Evolutionary conservation across 2,888 invertebrate genomes (phyloP).

Genomic region (Ligdia adustata): DNA sequence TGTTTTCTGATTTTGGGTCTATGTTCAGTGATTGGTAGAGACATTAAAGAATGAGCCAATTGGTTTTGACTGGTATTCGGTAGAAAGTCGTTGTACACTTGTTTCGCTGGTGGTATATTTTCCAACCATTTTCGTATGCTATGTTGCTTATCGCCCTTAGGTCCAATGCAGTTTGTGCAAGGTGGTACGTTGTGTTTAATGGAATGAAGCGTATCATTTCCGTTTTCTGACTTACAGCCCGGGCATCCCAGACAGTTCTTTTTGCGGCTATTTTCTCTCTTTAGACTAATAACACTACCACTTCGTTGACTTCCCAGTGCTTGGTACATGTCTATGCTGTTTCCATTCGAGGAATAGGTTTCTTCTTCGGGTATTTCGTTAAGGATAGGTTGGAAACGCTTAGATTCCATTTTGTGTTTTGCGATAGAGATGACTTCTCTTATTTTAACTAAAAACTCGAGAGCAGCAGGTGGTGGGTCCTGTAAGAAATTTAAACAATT

Average conservation of each 20-base stretch:
- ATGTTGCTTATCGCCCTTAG: slow-evolving; percentile 88
- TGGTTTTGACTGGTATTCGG: slow-evolving; percentile 51
- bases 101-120: slow-evolving; percentile 84
- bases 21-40: slow-evolving; percentile 58
- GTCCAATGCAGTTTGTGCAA: slow-evolving; percentile 80
- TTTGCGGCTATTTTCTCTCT: slow-evolving; percentile 85
- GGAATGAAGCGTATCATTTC: slow-evolving; percentile 60
- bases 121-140: slow-evolving; percentile 91
- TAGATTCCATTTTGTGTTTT: slow-evolving; percentile 93
- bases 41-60: slow-evolving; percentile 63
- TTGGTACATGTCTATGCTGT: slow-evolving; percentile 75
- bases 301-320: slow-evolving; percentile 80
- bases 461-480: slow-evolving; percentile 95
- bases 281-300: slow-evolving; percentile 82
- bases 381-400: slow-evolving; percentile 91
- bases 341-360: slow-evolving; percentile 74
- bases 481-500: slow-evolving; percentile 59
- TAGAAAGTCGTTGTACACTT: slow-evolving; percentile 56
- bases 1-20: slow-evolving; percentile 61
- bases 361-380: slow-evolving; percentile 93
- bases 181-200: slow-evolving; percentile 72
- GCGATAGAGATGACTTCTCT: slow-evolving; percentile 95
- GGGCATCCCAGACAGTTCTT: slow-evolving; percentile 87
- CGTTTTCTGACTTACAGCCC: slow-evolving; percentile 79
- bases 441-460: slow-evolving; percentile 94